Percentiles rank a stretch among this genome's conserved stretches.
Evolutionary conservation across 2,888 invertebrate genomes (phyloP).

Genomic region (Portevinia maculata): DNA sequence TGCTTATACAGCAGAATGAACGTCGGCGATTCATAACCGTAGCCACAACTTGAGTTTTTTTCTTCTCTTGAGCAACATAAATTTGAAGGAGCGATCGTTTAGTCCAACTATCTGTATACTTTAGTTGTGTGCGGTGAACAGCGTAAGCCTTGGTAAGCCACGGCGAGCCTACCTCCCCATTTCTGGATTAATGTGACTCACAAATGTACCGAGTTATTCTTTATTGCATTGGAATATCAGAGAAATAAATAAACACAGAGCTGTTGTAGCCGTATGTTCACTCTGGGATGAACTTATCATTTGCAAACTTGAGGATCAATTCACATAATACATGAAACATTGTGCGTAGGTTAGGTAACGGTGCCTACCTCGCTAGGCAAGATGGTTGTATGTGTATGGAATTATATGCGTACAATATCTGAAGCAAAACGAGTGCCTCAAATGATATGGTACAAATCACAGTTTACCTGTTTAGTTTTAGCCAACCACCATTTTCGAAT

Average conservation of each 20-base stretch:
- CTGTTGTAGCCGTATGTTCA: not conserved
- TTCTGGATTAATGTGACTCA: slow-evolving; percentile 55
- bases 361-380: too few species aligned
- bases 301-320: slow-evolving; percentile 9
- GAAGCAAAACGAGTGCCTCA: too few species aligned
- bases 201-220: slow-evolving; percentile 63
- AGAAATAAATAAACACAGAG: slow-evolving; percentile 36
- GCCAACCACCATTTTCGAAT: too few species aligned
- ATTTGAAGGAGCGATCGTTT: slow-evolving; percentile 66
- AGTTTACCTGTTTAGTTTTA: too few species aligned
- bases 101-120: slow-evolving; percentile 42
- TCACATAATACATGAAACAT: not conserved
- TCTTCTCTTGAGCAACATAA: slow-evolving; percentile 40
- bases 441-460: too few species aligned
- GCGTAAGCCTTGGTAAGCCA: slow-evolving; percentile 13
- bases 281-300: slow-evolving; percentile 48
- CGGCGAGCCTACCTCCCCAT: slow-evolving; percentile 39
- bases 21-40: slow-evolving; percentile 76
- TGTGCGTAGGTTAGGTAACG: not conserved
- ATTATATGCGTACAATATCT: too few species aligned
- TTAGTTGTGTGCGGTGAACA: slow-evolving; percentile 4
- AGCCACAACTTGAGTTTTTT: slow-evolving; percentile 66
- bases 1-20: slow-evolving; percentile 31
- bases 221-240: slow-evolving; percentile 56
- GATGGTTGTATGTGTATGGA: too few species aligned